Conservation (phyloP, 1,140 invertebrate genomes). For the Pissodes strobi region DNA sequence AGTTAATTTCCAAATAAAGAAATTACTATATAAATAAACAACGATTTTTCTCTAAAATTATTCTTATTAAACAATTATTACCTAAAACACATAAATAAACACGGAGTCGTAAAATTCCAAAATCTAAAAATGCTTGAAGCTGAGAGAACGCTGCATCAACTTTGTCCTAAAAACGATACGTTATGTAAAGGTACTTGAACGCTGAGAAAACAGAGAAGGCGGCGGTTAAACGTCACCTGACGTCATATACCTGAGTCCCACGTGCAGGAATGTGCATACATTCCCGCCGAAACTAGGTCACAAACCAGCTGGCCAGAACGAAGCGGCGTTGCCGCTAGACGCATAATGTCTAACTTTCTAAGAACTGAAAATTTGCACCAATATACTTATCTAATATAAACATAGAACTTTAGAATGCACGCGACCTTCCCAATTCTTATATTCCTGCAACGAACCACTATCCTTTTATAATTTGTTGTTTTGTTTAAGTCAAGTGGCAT, state of each 20-base stretch:
- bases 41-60: too few species aligned
- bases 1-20: too few species aligned
- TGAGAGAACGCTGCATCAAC: neutral
- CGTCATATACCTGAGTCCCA: constrained; percentile 56
- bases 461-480: too few species aligned
- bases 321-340: constrained; percentile 18
- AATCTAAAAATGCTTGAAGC: neutral
- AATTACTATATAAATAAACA: too few species aligned
- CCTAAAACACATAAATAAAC: too few species aligned
- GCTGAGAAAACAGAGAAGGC: constrained; percentile 30
- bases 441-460: too few species aligned
- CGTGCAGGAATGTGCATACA: constrained; percentile 55
- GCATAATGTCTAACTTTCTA: neutral
- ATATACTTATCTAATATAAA: too few species aligned
- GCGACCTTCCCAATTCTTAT: too few species aligned
- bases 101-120: too few species aligned
- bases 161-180: constrained; percentile 10
- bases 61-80: too few species aligned
- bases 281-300: constrained; percentile 54
- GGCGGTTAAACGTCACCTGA: constrained; percentile 43
- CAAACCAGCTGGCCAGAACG: constrained; percentile 28
- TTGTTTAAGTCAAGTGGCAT: too few species aligned
- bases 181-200: constrained; percentile 22
- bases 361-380: neutral
- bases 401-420: too few species aligned